Evolutionary conservation across 2,888 invertebrate genomes (phyloP), one percentile per base, ranked within the genome.

Genomic region (Teinopalpus imperialis): DNA sequence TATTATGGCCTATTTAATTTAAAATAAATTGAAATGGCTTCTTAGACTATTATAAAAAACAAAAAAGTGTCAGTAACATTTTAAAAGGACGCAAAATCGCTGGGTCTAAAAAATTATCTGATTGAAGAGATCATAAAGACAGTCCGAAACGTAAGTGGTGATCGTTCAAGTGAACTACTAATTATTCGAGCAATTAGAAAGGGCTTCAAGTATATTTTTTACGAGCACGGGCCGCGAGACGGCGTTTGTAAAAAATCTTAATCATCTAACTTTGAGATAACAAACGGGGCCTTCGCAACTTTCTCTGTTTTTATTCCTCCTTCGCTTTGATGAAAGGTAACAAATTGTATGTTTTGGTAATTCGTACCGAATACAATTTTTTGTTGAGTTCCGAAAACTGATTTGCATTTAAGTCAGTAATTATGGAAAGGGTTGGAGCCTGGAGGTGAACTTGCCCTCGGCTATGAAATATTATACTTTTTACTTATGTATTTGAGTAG

Each of bases 111-210:
- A 23, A 13, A 9, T 9, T 3, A 21, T 34, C 9, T 7, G 12
- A 35, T 35, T 23, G 23, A n/a, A 21, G 4, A 35, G 35, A 23
- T 35, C 21, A 35, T 35, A 23, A 35, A 29, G 30, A 29, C 43
- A n/a, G 20, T 39, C 29, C 8, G 36, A 34, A 41, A 52, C 36
- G 35, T 51, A 32, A 43, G 68, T 64, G 62, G 48, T 67, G 72
- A 74, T 73, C 74, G 70, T 66, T 66, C 69, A 65, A 81, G 77
- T 77, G 78, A 77, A 68, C 75, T 71, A 71, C 78, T 81, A 82
- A 83, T 83, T 81, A 79, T 76, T 78, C 68, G 66, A 74, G 77
- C 74, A 83, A 82, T 83, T 81, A 81, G 64, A 68, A 61, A 58
- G 58, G 63, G 74, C 66, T 71, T 66, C 52, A 53, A 40, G 52